phyloP scores from a whole-genome alignment of 2,113 vertebrate species.

The Erpornis zantholeuca region DNA sequence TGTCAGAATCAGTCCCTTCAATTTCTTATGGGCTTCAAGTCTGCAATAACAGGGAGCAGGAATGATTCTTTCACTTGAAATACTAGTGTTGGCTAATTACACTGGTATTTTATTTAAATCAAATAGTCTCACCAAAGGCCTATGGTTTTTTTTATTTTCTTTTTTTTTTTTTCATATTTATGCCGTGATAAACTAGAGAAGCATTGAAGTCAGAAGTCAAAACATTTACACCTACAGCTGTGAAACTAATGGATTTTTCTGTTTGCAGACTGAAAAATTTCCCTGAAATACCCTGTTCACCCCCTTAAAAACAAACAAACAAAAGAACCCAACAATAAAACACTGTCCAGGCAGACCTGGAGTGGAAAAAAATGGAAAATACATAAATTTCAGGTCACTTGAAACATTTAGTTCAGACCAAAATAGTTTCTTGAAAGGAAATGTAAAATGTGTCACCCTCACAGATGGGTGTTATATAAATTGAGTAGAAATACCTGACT shows the following conservation, averaged over 20 bases:
- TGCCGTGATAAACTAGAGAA: background rate
- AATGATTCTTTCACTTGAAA: background rate
- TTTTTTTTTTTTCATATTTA: background rate
- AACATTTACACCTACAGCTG: background rate
- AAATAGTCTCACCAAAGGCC: background rate
- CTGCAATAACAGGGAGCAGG: background rate
- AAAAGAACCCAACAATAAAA: background rate
- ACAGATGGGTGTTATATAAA: background rate
- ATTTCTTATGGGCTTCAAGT: background rate
- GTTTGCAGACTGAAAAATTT: background rate
- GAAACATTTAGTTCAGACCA: background rate
- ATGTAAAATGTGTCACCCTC: background rate
- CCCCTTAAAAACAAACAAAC: background rate
- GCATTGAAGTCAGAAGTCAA: background rate
- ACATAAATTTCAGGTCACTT: background rate
- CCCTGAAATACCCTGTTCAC: background rate
- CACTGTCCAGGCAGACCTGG: background rate
- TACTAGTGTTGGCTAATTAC: background rate
- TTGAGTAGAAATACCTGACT: background rate
- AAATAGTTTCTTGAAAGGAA: background rate
- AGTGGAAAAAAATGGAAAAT: background rate
- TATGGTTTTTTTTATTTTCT: background rate
- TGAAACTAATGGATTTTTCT: constrained; percentile 9
- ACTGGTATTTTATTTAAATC: background rate
- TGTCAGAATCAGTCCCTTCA: background rate